Evolutionary conservation across 2,797 vertebrate genomes (phyloP).

Genomic region (Glyptemys insculpta): DNA sequence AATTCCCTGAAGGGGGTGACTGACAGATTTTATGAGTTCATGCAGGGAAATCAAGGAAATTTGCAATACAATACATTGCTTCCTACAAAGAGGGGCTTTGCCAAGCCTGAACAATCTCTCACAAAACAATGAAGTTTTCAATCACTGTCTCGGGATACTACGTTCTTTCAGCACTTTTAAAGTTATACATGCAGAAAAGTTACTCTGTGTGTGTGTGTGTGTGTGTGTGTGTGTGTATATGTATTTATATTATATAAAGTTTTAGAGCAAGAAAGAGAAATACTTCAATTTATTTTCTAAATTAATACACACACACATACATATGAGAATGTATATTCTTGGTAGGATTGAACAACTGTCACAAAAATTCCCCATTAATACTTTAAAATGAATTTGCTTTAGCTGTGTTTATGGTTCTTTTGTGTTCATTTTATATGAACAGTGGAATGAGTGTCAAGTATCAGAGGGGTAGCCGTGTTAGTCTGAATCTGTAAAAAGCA

Average conservation of each 20-base stretch:
- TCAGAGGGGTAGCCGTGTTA: too few relatives aligned
- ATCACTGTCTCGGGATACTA: background rate
- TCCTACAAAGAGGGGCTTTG: background rate
- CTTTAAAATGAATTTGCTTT: background rate
- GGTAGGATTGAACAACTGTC: background rate
- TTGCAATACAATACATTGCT: background rate
- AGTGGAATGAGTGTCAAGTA: too few relatives aligned
- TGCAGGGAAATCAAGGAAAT: background rate
- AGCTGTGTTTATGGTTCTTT: background rate
- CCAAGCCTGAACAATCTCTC: background rate
- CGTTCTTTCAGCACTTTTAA: background rate
- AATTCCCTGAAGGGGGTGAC: background rate
- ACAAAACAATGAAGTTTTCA: background rate
- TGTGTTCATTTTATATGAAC: background rate
- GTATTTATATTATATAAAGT: background rate
- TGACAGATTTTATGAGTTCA: background rate
- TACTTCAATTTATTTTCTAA: background rate
- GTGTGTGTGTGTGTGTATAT: too few relatives aligned
- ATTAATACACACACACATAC: background rate
- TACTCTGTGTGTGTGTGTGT: too few relatives aligned
- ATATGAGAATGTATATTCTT: background rate
- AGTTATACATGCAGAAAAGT: background rate
- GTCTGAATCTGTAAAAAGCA: too few relatives aligned
- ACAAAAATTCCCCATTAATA: background rate
- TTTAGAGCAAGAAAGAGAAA: background rate